Evolutionary conservation across 2,888 invertebrate genomes (phyloP).

Genomic region (Trichopria drosophilae): DNA sequence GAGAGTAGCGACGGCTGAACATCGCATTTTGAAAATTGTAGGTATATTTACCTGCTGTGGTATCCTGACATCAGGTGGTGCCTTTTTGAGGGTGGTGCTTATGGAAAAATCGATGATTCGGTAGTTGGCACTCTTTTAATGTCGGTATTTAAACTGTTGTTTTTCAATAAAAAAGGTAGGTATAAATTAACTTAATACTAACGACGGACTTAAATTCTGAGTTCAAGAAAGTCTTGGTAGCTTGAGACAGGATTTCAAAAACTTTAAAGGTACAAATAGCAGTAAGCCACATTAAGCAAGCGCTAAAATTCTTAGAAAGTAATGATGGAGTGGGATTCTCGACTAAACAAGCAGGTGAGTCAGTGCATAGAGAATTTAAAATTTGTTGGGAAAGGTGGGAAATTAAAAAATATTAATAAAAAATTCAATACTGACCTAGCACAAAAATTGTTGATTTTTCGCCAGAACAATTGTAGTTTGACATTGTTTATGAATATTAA

Average conservation of each 20-base stretch:
- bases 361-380: slow-evolving; percentile 1
- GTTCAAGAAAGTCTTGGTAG: not conserved
- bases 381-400: not conserved
- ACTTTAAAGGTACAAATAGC: slow-evolving; percentile 1
- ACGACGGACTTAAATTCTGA: not conserved
- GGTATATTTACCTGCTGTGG: no score
- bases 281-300: slow-evolving; percentile 1
- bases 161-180: not conserved
- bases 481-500: no score
- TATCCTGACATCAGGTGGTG: no score
- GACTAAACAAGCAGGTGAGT: slow-evolving; percentile 4
- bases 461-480: no score
- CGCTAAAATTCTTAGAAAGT: not conserved
- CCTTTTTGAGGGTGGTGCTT: no score
- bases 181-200: not conserved
- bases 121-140: not conserved
- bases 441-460: no score
- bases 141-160: not conserved
- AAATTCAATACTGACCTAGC: no score
- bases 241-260: not conserved
- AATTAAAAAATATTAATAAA: no score
- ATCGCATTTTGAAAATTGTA: no score
- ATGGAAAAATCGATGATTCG: no score
- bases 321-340: slow-evolving; percentile 1
- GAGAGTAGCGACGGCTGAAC: no score